phyloP scores from a whole-genome alignment of 2,113 vertebrate species.

The Lepisosteus oculatus region DNA sequence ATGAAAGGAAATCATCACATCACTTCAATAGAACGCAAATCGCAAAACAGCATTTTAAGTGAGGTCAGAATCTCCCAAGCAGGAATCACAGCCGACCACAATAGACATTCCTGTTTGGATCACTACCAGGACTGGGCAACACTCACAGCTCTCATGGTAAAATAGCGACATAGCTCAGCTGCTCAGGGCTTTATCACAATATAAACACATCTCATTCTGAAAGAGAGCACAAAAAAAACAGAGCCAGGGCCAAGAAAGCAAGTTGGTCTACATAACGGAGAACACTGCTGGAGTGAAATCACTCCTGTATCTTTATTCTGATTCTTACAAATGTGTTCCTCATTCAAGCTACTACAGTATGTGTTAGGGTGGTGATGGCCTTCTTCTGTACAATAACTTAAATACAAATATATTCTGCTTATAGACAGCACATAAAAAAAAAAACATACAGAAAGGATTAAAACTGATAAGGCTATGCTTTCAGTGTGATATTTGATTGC shows the following conservation, averaged over 20 bases:
- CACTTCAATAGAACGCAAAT: slow-evolving; percentile 4
- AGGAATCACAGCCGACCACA: background rate
- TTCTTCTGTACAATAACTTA: too few relatives aligned
- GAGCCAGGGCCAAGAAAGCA: slow-evolving; percentile 26
- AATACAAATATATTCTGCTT: too few relatives aligned
- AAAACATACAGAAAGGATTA: too few relatives aligned
- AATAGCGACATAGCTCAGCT: background rate
- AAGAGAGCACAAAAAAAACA: background rate
- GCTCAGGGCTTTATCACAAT: slow-evolving; percentile 1
- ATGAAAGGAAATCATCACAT: too few relatives aligned
- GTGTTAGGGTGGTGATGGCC: too few relatives aligned
- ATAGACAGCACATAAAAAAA: too few relatives aligned
- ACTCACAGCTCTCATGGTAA: background rate
- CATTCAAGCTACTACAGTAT: too few relatives aligned
- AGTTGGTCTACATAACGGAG: background rate
- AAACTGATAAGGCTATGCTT: too few relatives aligned
- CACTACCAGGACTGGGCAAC: slow-evolving; percentile 6
- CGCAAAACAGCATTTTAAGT: background rate
- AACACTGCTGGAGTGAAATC: background rate
- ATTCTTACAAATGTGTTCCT: too few relatives aligned
- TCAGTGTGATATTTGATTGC: too few relatives aligned
- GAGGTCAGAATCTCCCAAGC: background rate
- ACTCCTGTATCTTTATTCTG: background rate
- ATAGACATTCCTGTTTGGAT: slow-evolving; percentile 9
- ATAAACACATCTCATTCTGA: slow-evolving; percentile 6